phyloP scores from a whole-genome alignment of 2,888 invertebrate genomes.

The Pocota personata region DNA sequence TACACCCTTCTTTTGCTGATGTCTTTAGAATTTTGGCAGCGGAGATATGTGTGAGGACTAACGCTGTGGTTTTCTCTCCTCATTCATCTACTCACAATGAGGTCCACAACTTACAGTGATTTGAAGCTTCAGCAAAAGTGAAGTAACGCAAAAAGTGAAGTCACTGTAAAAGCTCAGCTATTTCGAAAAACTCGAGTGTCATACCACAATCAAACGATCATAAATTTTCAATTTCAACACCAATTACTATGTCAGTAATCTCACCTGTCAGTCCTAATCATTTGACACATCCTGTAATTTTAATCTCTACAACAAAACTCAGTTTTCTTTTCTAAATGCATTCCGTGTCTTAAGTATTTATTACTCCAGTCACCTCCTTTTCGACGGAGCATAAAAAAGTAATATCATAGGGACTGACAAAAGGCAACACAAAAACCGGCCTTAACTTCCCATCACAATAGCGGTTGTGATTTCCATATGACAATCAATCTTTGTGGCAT shows the following conservation, averaged over 20 bases:
- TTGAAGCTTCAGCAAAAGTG: too few relatives aligned
- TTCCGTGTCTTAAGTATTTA: neutral
- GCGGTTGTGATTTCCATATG: slow-evolving; percentile 56
- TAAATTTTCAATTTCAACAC: neutral
- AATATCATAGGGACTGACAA: slow-evolving; percentile 29
- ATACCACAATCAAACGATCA: neutral
- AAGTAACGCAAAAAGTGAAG: too few relatives aligned
- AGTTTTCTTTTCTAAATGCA: neutral
- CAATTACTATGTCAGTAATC: neutral
- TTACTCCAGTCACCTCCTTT: slow-evolving; percentile 25
- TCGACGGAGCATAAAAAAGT: neutral
- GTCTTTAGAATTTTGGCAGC: too few relatives aligned
- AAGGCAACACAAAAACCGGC: slow-evolving; percentile 6
- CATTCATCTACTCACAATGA: too few relatives aligned
- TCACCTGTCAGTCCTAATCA: neutral
- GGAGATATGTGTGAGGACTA: too few relatives aligned
- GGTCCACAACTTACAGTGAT: too few relatives aligned
- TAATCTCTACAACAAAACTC: neutral
- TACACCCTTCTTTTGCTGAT: too few relatives aligned
- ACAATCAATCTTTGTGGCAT: slow-evolving; percentile 69
- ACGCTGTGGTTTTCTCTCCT: too few relatives aligned
- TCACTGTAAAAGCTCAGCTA: too few relatives aligned
- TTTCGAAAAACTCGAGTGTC: neutral
- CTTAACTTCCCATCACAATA: slow-evolving; percentile 38
- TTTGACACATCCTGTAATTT: neutral